These are phyloP conservation scores for Elachura formosa DNA, from an alignment of 2,113 vertebrate genomes.

Conservation along the genomic window DNA sequence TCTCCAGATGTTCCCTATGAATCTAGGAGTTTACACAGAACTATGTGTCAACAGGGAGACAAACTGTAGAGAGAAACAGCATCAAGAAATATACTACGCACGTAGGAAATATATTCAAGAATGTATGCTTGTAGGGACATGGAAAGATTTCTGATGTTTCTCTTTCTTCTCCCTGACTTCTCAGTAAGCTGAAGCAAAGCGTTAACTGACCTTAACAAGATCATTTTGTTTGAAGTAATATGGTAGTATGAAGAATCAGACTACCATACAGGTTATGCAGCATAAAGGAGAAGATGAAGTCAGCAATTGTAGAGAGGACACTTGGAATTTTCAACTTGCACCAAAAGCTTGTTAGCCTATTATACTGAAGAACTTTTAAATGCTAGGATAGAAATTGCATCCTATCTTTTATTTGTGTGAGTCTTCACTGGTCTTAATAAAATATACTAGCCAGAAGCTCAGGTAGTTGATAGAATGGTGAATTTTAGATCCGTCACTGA, in stretches of 20 bases:
- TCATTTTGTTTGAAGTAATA: background rate
- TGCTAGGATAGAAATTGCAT: background rate
- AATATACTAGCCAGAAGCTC: background rate
- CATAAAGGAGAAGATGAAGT: background rate
- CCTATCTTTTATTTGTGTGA: background rate
- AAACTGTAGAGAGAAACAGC: background rate
- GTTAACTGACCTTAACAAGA: background rate
- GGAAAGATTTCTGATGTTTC: background rate
- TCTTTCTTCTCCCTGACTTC: background rate
- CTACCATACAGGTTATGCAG: background rate
- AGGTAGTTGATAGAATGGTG: background rate
- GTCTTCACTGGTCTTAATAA: background rate
- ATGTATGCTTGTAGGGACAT: fast-evolving
- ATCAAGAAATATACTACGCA: background rate
- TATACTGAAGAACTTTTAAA: background rate
- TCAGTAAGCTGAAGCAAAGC: background rate
- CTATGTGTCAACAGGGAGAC: background rate
- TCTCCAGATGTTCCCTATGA: background rate
- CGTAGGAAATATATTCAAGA: background rate
- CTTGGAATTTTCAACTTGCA: background rate
- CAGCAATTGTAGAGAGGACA: background rate
- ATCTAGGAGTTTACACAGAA: background rate
- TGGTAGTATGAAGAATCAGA: background rate
- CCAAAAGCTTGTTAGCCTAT: background rate
- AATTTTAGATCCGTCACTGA: background rate